Evolutionary conservation across 2,797 vertebrate species (phyloP), one percentile per base, ranked within the genome.

Genomic region (Acrossocheilus fasciatus): DNA sequence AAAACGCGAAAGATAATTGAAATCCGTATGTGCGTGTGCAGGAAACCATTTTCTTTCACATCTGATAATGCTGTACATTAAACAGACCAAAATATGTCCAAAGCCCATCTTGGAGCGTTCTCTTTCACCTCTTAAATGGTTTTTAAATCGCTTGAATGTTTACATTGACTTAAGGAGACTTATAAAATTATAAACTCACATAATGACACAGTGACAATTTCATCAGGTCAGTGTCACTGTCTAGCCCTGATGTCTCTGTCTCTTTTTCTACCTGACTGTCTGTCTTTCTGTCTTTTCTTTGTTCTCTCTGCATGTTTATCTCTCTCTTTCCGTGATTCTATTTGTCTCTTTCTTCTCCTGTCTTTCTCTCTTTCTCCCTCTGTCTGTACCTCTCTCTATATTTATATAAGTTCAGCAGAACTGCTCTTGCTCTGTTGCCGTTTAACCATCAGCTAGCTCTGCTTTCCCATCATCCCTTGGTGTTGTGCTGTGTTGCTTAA

Each of bases 371-470:
- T 75, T 75, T 70, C 15, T 78, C 59, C 3, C 8, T 36, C 39
- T 72, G 3, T 82, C 20, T 79, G 3, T 43, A 17, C 41, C 3
- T 69, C 18, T 68, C n/a, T 72, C n/a, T 79, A 6, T 76, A 1
- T 80, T 0, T 81, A n/a, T 84, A n/a, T 82, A 70, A 54, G 86
- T 87, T 81, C 86, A 87, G 82, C 77, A 94, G 94, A 94, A 96
- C 95, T 95, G 94, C 94, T 80, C 54, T 87, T 69, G 82, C 84
- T 89, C 75, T 86, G 57, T 90, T 84, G 82, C 83, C 86, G 43
- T 88, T 79, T 86, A 82, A 72, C 86, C 91, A 90, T 91, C 77
- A 81, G 88, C 89, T 87, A 70, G 68, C 87, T 86, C 57, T 89
- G 89, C 90, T 89, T 89, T 87, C 82, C 87, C 87, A 86, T 89